Evolutionary conservation across 2,888 invertebrate genomes (phyloP).

Genomic region (Notodonta dromedarius): DNA sequence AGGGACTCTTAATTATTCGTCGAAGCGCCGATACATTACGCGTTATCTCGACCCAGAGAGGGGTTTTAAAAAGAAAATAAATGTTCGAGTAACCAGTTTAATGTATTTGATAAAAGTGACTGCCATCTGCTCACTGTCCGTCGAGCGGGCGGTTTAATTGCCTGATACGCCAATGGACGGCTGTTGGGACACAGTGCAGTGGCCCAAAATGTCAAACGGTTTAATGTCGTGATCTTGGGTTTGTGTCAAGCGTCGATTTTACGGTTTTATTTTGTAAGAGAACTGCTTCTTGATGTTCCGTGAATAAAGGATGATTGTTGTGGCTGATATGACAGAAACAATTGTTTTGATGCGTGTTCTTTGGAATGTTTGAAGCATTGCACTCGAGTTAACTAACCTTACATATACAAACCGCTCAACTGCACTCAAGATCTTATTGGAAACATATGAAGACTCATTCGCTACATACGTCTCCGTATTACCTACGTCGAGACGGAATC

Average conservation of each 20-base stretch:
- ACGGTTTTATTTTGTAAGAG: slow-evolving; percentile 19
- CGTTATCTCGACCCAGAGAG: slow-evolving; percentile 70
- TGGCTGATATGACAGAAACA: no score
- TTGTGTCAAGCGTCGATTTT: slow-evolving; percentile 27
- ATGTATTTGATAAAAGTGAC: slow-evolving; percentile 83
- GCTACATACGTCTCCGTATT: neutral
- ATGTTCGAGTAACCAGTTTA: slow-evolving; percentile 78
- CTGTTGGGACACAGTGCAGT: slow-evolving; percentile 44
- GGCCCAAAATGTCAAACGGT: slow-evolving; percentile 59
- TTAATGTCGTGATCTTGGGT: slow-evolving; percentile 35
- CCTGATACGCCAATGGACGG: slow-evolving; percentile 71
- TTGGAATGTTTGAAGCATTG: slow-evolving; percentile 5
- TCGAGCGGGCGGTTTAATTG: slow-evolving; percentile 74
- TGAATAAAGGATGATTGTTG: slow-evolving; percentile 26
- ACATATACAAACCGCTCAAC: neutral
- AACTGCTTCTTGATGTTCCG: slow-evolving; percentile 17
- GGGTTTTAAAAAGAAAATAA: slow-evolving; percentile 69
- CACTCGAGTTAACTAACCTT: no score
- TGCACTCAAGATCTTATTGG: neutral
- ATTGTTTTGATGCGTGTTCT: neutral
- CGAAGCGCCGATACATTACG: slow-evolving; percentile 73
- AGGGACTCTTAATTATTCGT: slow-evolving; percentile 78
- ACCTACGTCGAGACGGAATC: slow-evolving; percentile 7
- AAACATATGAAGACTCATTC: neutral
- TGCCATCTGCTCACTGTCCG: slow-evolving; percentile 78